phyloP scores from a whole-genome alignment of 2,113 vertebrate genomes.

The Mirounga angustirostris region DNA sequence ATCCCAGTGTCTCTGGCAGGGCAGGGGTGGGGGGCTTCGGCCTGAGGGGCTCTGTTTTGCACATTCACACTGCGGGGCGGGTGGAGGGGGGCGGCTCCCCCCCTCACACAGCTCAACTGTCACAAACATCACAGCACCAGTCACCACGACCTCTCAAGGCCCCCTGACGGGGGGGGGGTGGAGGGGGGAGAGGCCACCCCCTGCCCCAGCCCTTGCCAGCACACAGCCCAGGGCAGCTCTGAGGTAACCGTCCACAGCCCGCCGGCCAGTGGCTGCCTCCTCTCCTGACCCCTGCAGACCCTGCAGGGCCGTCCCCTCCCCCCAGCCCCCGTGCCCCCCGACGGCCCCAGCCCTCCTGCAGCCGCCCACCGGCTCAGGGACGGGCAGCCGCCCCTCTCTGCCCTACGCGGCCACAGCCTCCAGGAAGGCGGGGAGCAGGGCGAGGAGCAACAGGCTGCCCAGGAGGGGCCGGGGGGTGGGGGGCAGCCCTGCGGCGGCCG shows the following conservation, averaged over 20 bases:
- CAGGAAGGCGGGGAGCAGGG: conserved; percentile 80
- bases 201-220: background rate
- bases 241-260: background rate
- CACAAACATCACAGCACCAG: conserved; percentile 69
- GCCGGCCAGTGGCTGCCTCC: background rate
- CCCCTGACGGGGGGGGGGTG: rapidly evolving
- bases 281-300: background rate
- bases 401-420: conserved; percentile 80
- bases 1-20: conserved; percentile 43
- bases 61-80: conserved; percentile 69
- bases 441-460: conserved; percentile 83
- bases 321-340: background rate
- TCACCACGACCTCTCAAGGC: conserved; percentile 66
- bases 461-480: background rate
- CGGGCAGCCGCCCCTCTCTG: background rate
- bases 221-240: conserved; percentile 19
- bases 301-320: rapidly evolving
- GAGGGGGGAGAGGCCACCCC: background rate
- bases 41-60: conserved; percentile 51
- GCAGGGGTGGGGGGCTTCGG: background rate
- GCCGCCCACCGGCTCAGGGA: background rate
- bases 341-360: background rate
- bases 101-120: conserved; percentile 68
- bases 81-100: background rate
- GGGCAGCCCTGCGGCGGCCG: conserved; percentile 16